phyloP scores from a whole-genome alignment of 1,140 invertebrate genomes.

The Neodiprion lecontei region DNA sequence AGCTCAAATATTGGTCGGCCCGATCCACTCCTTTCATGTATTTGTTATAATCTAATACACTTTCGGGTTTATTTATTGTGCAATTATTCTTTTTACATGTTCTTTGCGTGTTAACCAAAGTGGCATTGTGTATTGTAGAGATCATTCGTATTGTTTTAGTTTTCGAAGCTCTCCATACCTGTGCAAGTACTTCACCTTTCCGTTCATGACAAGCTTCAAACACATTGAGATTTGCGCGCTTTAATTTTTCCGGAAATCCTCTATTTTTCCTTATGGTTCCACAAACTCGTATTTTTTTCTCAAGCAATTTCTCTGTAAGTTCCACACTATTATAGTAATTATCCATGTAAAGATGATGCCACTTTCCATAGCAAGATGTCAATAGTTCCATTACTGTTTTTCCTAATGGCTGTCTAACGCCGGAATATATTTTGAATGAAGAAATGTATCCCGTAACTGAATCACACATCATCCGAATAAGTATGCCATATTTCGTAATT shows the following conservation, averaged over 20 bases:
- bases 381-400: slow-evolving; percentile 19
- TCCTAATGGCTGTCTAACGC: slow-evolving; percentile 15
- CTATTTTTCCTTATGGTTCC: slow-evolving; percentile 10
- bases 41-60: slow-evolving; percentile 26
- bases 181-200: slow-evolving; percentile 16
- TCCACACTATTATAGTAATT: slow-evolving; percentile 10
- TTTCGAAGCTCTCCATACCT: slow-evolving; percentile 18
- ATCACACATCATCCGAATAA: slow-evolving; percentile 15
- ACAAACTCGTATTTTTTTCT: slow-evolving; percentile 15
- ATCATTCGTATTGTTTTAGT: slow-evolving; percentile 19
- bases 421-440: slow-evolving; percentile 18
- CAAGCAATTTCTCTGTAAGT: slow-evolving; percentile 14
- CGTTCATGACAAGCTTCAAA: slow-evolving; percentile 14
- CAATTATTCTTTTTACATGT: slow-evolving; percentile 23
- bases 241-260: slow-evolving; percentile 21
- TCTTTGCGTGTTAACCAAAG: slow-evolving; percentile 20
- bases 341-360: slow-evolving; percentile 13
- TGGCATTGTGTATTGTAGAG: slow-evolving; percentile 24
- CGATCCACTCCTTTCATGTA: slow-evolving; percentile 29
- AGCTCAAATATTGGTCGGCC: slow-evolving; percentile 25
- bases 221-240: slow-evolving; percentile 20
- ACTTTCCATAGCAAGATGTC: slow-evolving; percentile 16
- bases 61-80: slow-evolving; percentile 22
- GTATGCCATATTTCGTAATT: slow-evolving; percentile 21
- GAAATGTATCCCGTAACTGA: slow-evolving; percentile 17